Conservation (phyloP, 2,888 invertebrate species). For the Eristalis intricaria region DNA sequence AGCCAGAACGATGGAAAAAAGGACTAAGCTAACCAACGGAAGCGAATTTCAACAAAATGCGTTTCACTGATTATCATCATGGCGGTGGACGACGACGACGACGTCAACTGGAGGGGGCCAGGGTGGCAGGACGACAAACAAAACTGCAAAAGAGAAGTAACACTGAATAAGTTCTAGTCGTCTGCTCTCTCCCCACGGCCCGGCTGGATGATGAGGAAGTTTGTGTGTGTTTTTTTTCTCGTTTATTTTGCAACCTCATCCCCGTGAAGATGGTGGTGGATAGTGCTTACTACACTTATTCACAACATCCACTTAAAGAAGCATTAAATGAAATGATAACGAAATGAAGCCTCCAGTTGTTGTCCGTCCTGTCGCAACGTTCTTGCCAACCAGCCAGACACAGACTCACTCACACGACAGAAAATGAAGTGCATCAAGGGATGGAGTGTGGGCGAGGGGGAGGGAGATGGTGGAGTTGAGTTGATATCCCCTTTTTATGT, state of each 20-base stretch:
- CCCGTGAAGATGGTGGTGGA: background rate
- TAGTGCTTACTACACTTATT: constrained; percentile 15
- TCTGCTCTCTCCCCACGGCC: too few relatives aligned
- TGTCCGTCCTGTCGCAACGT: constrained; percentile 36
- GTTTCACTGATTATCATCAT: constrained; percentile 63
- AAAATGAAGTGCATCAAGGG: background rate
- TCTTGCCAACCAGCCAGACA: background rate
- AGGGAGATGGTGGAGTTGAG: background rate
- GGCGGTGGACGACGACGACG: background rate
- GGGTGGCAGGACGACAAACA: constrained; percentile 38
- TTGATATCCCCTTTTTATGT: constrained; percentile 62
- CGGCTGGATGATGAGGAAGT: background rate
- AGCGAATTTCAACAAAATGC: constrained; percentile 66
- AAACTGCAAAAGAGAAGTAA: constrained; percentile 33
- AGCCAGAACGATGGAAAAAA: background rate
- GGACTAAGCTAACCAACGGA: constrained; percentile 34
- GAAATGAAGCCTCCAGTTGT: constrained; percentile 65
- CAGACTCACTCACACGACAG: background rate
- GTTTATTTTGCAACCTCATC: background rate
- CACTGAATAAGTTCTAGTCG: constrained; percentile 36
- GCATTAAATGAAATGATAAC: constrained; percentile 70
- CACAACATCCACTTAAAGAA: constrained; percentile 66
- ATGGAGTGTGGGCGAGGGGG: too few relatives aligned
- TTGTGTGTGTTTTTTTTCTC: background rate
- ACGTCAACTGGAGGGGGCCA: background rate